Evolutionary conservation across 2,113 vertebrate genomes (phyloP).

Genomic region (Hyperopisus bebe): DNA sequence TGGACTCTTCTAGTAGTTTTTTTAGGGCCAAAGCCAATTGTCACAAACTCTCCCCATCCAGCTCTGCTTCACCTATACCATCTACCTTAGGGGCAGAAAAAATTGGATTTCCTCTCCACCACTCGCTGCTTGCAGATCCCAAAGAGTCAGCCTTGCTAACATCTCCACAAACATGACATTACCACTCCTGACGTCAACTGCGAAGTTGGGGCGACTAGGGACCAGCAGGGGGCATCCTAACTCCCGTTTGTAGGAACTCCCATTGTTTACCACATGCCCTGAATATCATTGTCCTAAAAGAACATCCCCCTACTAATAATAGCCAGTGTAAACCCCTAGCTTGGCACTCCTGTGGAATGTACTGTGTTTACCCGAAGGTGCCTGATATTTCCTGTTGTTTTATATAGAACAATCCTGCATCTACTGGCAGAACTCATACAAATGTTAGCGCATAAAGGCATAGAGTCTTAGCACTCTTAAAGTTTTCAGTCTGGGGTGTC

Average conservation of each 20-base stretch:
- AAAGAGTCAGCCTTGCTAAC: background rate
- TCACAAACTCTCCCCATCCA: background rate
- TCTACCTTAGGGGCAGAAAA: background rate
- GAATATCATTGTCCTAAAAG: background rate
- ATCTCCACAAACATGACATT: background rate
- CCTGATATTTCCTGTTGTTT: background rate
- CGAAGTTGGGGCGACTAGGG: background rate
- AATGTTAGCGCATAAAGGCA: background rate
- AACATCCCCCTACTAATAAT: conserved; percentile 4
- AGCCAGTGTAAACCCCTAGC: background rate
- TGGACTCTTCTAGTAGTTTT: background rate
- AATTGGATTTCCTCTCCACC: background rate
- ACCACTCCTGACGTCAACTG: background rate
- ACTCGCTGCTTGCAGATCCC: background rate
- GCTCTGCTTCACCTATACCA: background rate
- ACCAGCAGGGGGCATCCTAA: background rate
- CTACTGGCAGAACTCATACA: background rate
- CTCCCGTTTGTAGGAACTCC: background rate
- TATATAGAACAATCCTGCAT: background rate
- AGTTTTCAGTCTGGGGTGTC: background rate
- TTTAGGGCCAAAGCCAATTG: background rate
- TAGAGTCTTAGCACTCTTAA: background rate
- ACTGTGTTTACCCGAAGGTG: background rate
- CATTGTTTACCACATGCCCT: background rate
- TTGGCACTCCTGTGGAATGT: background rate